Percentiles rank a stretch among this genome's conserved stretches.
phyloP scores from a whole-genome alignment of 2,888 invertebrate genomes.

The Oasisia sp. region DNA sequence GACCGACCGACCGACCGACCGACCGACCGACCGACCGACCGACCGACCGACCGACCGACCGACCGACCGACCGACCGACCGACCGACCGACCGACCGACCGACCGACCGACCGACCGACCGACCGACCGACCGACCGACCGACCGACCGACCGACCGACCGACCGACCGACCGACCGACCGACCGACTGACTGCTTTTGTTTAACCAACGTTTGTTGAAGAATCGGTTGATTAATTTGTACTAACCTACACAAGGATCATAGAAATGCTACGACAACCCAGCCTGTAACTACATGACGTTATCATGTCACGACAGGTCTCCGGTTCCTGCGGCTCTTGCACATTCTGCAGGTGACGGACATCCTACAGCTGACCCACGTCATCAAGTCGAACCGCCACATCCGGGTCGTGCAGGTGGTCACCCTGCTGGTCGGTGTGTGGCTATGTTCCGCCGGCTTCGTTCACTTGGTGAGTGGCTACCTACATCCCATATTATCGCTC shows the following conservation, averaged over 20 bases:
- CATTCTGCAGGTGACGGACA: slow-evolving; percentile 37
- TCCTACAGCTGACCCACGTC: slow-evolving; percentile 35
- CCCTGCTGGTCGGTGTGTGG: slow-evolving; percentile 37
- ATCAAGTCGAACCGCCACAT: slow-evolving; percentile 36
- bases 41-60: no score
- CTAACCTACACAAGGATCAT: no score
- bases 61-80: no score
- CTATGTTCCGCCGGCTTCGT: slow-evolving; percentile 40
- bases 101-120: no score
- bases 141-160: no score
- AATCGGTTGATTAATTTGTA: no score
- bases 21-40: no score
- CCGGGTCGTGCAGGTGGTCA: slow-evolving; percentile 34
- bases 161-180: no score
- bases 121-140: no score
- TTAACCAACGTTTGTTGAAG: no score
- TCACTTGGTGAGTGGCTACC: slow-evolving; percentile 35
- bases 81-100: not conserved
- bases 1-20: not conserved
- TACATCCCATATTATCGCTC: not conserved
- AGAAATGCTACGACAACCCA: not conserved
- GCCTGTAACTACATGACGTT: not conserved
- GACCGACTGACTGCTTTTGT: no score
- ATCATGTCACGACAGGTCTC: slow-evolving; percentile 31
- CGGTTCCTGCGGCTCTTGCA: slow-evolving; percentile 38